A percentile compares a stretch with the other conserved stretches of the same genome.
phyloP scores from a whole-genome alignment of 2,113 vertebrate species.

The Pterocles burchelli region DNA sequence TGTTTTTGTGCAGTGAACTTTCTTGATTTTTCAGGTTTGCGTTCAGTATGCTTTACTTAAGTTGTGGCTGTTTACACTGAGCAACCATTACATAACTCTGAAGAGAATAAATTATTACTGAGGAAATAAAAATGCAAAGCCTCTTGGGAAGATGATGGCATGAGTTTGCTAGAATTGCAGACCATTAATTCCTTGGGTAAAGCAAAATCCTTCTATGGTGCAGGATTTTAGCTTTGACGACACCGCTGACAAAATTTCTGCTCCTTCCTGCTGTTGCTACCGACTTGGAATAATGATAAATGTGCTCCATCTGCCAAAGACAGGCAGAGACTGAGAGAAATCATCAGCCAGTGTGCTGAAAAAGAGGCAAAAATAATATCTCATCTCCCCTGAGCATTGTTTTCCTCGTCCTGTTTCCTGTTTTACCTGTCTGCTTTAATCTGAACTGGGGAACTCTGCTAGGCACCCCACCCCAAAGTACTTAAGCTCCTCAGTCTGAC shows the following conservation, averaged over 20 bases:
- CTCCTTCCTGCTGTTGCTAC: neutral
- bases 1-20: neutral
- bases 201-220: too few relatives aligned
- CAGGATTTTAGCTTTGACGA: neutral
- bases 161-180: neutral
- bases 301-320: neutral
- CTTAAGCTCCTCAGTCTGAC: neutral
- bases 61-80: neutral
- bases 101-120: neutral
- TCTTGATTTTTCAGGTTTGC: neutral
- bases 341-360: neutral
- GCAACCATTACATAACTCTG: neutral
- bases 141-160: accelerated
- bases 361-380: neutral
- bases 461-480: neutral
- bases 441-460: neutral
- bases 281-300: neutral
- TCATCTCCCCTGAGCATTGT: neutral
- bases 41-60: neutral
- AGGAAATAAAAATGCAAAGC: neutral
- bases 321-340: neutral
- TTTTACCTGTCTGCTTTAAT: neutral
- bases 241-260: neutral
- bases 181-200: neutral
- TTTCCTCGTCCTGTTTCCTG: neutral